Evolutionary conservation across 2,797 vertebrate species (phyloP), one percentile per base, ranked within the genome.

Genomic region (Lacerta agilis): DNA sequence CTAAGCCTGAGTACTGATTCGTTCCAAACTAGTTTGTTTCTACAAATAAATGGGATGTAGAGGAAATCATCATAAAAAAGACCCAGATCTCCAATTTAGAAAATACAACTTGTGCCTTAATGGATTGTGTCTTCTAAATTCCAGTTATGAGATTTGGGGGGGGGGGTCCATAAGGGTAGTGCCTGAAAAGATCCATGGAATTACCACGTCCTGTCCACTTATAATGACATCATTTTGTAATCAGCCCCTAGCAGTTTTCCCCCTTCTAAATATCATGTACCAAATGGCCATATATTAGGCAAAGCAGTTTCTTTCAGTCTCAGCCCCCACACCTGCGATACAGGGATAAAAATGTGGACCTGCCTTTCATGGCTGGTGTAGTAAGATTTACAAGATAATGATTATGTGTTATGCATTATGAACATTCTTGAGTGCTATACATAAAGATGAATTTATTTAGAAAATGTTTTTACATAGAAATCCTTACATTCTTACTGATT

Each of bases 391-490:
- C 41, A 43, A 43, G 41, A 43, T 43, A 43, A 43, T 43, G 43
- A 80, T 7, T 86, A 20, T 4, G 17, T 43, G 41, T 72, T 27
- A 43, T n/a, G 38, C 49, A 25, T 20, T 15, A 15, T 61, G 29
- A 27, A 38, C 20, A 7, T 73, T 82, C 13, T 17, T n/a, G 20
- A 87, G 29, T 66, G 9, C 23, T 66, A 64, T 82, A 43, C 6
- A 66, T 81, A 66, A 82, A 87, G 23, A 27, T 27, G 5, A 38
- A n/a, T 87, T 87, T 87, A 64, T 87, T 64, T 81, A 25, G 23
- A 73, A 41, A 27, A 4, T 36, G 36, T 36, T 8, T 61, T 73
- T 61, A 73, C 11, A 72, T 5, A 64, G 18, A 49, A 4, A 66
- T n/a, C 41, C 5, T 79, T 9, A 1, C 45, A 9, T 77, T 18